Base-by-base conservation (phyloP, 1,140 invertebrate genomes). In the Heliothis subflexa region DNA sequence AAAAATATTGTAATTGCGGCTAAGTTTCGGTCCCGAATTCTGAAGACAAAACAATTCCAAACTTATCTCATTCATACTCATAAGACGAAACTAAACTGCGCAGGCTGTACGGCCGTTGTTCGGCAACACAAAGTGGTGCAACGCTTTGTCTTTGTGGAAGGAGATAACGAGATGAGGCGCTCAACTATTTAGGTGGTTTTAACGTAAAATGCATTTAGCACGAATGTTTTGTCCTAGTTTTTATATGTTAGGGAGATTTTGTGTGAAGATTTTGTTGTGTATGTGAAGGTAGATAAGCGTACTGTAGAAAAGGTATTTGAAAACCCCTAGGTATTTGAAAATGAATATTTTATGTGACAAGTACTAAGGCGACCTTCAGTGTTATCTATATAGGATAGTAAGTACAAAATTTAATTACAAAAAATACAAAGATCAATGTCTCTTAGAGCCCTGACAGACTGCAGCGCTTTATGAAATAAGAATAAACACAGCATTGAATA, bases 201-300 rank as follows among this genome's bases (percentile, higher is more conserved):
- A 40, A 28, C 45, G 64, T 49, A 28, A 68, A 68, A 50, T 50
- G 64, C 47, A 68, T 68, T 68, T 68, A 25, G 45, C 40, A 49
- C 16, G 14, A 33, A 12, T 18, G 4, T 47, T 33, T 50, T 40
- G 28, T 62, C 14, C 59, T 7, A 40, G 59, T 62, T 33, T 62
- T 40, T 40, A 40, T 40, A 5, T n/a, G 0, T 4, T 40, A 40
- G 25, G 33, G 10, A 16, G 33, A 11, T 33, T 62, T 33, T 16
- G 21, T 12, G 3, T 40, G 13, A 13, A 10, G 2, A 5, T 62
- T 62, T 28, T 5, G 25, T 28, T 25, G 21, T 25, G 21, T 25
- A 25, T 25, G 21, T 25, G 21, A 25, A 25, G 21, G 21, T 25
- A 25, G 21, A 25, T 25, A 25, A 25, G 21, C 0, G 2, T 25